Percentiles rank a stretch among this genome's conserved stretches.
These are phyloP conservation scores for Euplagia quadripunctaria DNA, from an alignment of 2,888 invertebrate species.

Conservation along the genomic window DNA sequence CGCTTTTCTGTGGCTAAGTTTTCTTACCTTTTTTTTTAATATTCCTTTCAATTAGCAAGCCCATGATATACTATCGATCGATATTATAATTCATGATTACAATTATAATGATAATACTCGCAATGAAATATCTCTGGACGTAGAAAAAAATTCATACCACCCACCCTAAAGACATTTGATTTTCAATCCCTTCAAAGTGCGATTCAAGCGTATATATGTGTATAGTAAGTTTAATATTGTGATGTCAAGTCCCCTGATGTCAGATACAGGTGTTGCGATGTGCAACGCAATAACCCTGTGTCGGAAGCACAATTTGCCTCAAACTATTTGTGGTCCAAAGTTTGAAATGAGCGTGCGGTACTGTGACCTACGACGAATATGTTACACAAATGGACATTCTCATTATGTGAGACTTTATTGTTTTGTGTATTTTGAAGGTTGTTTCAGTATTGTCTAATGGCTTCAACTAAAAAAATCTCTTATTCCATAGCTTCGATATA, in stretches of 20 bases:
- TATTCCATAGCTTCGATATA: too few relatives aligned
- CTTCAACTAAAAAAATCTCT: too few relatives aligned
- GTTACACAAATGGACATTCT: conserved; percentile 14
- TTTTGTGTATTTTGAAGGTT: conserved; percentile 4
- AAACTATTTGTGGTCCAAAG: conserved; percentile 61
- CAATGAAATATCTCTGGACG: neutral
- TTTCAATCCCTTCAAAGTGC: conserved; percentile 39
- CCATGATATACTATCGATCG: too few relatives aligned
- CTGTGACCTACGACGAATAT: conserved; percentile 30
- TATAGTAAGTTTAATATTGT: conserved; percentile 68
- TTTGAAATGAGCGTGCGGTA: conserved; percentile 40
- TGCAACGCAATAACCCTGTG: conserved; percentile 69
- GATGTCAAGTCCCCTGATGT: conserved; percentile 63
- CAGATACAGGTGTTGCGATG: conserved; percentile 75
- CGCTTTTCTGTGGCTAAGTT: too few relatives aligned
- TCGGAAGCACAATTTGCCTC: conserved; percentile 59
- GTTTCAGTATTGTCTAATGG: too few relatives aligned
- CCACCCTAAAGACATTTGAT: neutral
- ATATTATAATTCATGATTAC: too few relatives aligned
- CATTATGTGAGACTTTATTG: conserved; percentile 3
- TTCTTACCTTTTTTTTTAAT: too few relatives aligned
- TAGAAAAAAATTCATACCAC: neutral
- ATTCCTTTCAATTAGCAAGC: too few relatives aligned
- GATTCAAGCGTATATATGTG: conserved; percentile 49
- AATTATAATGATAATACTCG: too few relatives aligned